phyloP scores from a whole-genome alignment of 2,888 invertebrate genomes.

The Andrena bucephala region DNA sequence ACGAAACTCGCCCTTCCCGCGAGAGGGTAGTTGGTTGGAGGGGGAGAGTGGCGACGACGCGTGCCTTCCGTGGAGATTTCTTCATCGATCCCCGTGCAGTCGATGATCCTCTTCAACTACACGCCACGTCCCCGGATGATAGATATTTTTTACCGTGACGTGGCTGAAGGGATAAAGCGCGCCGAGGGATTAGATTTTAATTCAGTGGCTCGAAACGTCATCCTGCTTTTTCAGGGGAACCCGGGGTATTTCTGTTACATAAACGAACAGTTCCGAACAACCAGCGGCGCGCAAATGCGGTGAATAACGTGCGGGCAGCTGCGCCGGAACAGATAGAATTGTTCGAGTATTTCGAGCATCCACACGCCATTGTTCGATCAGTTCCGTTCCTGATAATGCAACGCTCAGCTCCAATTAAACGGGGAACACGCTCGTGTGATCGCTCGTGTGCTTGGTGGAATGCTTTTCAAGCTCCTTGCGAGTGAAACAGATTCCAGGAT shows the following conservation, averaged over 20 bases:
- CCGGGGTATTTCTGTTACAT: conserved; percentile 3
- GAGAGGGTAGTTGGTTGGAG: background rate
- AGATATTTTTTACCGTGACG: background rate
- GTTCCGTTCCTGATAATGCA: background rate
- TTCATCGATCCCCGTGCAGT: background rate
- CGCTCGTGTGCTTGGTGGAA: background rate
- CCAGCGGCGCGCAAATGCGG: background rate
- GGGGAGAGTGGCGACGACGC: background rate
- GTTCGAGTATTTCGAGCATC: conserved; percentile 34
- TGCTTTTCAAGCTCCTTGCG: background rate
- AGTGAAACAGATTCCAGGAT: too few relatives aligned
- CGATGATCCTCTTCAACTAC: background rate
- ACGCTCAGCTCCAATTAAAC: conserved; percentile 11
- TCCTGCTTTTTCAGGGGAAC: background rate
- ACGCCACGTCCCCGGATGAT: background rate
- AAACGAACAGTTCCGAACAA: conserved; percentile 14
- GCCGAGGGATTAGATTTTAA: background rate
- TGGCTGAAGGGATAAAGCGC: background rate
- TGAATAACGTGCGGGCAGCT: conserved; percentile 31
- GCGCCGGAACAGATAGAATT: conserved; percentile 44
- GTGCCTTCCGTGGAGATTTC: background rate
- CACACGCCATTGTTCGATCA: conserved; percentile 37
- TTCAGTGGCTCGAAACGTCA: background rate
- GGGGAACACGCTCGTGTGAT: background rate
- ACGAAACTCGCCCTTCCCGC: background rate